Conservation (phyloP, 2,888 invertebrate genomes). For the Euzetes globulus region DNA sequence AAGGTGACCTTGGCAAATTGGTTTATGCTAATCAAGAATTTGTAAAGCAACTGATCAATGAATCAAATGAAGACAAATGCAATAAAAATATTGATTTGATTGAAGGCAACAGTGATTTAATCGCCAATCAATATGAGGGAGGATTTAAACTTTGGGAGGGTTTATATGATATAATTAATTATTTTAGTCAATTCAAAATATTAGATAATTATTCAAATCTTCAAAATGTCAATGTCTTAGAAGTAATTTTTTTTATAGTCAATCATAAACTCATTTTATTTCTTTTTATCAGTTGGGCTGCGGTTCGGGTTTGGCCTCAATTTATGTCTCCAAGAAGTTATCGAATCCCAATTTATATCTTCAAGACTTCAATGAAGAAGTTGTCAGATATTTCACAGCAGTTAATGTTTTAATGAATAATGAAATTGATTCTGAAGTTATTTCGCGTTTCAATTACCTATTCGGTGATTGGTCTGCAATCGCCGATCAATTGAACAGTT, state of each 20-base stretch:
- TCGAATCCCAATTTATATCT: constrained; percentile 65
- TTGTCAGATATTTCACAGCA: constrained; percentile 68
- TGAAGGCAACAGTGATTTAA: constrained; percentile 27
- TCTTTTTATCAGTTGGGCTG: constrained; percentile 62
- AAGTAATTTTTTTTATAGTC: constrained; percentile 48
- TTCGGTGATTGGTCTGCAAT: constrained; percentile 65
- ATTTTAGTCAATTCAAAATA: constrained; percentile 48
- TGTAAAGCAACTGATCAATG: not conserved
- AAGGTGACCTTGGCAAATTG: not conserved
- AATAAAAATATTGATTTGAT: not conserved
- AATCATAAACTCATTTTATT: not conserved
- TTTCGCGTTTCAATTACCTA: constrained; percentile 48
- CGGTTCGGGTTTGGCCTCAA: constrained; percentile 81
- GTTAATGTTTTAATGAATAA: constrained; percentile 68
- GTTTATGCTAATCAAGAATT: not conserved
- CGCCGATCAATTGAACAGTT: not conserved
- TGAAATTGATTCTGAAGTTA: not conserved
- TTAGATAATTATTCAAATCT: constrained; percentile 5
- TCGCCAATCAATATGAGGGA: constrained; percentile 47
- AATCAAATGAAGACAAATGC: not conserved
- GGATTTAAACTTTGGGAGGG: constrained; percentile 96
- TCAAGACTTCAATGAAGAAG: constrained; percentile 91
- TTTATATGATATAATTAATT: constrained; percentile 67
- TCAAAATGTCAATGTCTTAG: constrained; percentile 56
- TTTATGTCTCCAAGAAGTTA: constrained; percentile 59